Percentiles rank a stretch among this genome's conserved stretches.
Conservation (phyloP, 2,888 invertebrate species). For the Pollenia labialis region DNA sequence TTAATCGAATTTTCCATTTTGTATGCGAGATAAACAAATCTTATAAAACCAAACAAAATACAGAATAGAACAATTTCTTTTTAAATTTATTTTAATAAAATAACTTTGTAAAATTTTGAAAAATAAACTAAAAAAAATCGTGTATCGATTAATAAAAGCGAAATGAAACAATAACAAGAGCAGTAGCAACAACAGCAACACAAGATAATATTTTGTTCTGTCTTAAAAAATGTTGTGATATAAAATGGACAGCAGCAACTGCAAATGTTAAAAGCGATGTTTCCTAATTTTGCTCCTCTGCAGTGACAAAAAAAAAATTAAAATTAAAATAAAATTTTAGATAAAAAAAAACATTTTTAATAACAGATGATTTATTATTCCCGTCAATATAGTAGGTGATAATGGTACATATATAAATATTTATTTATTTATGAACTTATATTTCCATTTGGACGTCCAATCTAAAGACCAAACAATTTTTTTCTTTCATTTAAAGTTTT, state of each 20-base stretch:
- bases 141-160: slow-evolving; percentile 81
- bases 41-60: background rate
- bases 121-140: slow-evolving; percentile 74
- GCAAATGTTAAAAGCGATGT: slow-evolving; percentile 76
- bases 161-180: slow-evolving; percentile 2
- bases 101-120: slow-evolving; percentile 53
- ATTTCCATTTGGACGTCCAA: too few relatives aligned
- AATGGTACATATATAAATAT: too few relatives aligned
- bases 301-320: too few relatives aligned
- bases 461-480: too few relatives aligned
- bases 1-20: slow-evolving; percentile 13
- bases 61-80: background rate
- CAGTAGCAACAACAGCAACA: slow-evolving; percentile 71
- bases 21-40: background rate
- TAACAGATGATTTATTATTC: too few relatives aligned
- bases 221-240: slow-evolving; percentile 37
- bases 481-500: too few relatives aligned
- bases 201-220: slow-evolving; percentile 68
- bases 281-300: too few relatives aligned
- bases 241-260: slow-evolving; percentile 81
- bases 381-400: too few relatives aligned
- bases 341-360: too few relatives aligned
- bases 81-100: slow-evolving; percentile 43
- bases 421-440: too few relatives aligned
- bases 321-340: too few relatives aligned